Base-by-base conservation (phyloP, 2,797 vertebrate species). In the Spheniscus humboldti region DNA sequence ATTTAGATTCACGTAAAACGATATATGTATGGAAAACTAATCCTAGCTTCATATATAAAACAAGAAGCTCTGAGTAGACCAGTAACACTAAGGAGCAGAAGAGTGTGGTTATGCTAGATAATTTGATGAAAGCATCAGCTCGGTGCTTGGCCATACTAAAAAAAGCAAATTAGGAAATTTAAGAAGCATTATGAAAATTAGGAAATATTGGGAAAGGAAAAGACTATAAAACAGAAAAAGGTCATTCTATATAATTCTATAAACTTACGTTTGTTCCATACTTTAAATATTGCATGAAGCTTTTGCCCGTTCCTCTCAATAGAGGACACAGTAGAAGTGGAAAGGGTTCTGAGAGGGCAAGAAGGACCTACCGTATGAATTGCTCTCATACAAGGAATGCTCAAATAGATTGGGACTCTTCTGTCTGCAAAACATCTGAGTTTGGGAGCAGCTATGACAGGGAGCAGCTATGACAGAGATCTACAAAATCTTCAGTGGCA, bases 31-130 rank as follows among this genome's bases (percentile, higher is more conserved):
- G 39, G 93, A 90, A 95, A 95, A 76, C 87, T 43, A 95, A 91
- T 77, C 87, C 87, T 71, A 48, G 56, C 75, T 95, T 95, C 96
- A 96, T 92, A 73, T 83, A 88, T 91, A 88, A 96, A 95, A 92
- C 90, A 96, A 92, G 72, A 95, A 63, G 68, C 33, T 56, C 52
- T 39, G n/a, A 77, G 85, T 4, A 73, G 64, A 62, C 69, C 45
- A 45, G 60, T 45, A 83, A 90, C 48, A 76, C 52, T 45, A 60
- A 86, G 52, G n/a, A 80, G 35, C 45, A 88, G 45, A 94, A 86
- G 13, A 80, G 43, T 13, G 13, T 14, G 31, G 48, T 57, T 89
- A 41, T 62, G 57, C 63, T 45, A 59, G 45, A 18, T 59, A 63
- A 83, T 71, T 73, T 10, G 22, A 67, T 52, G 8, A 90, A 86